Conservation (phyloP, 2,113 vertebrate genomes). For the Myrmophylax atrothorax region DNA sequence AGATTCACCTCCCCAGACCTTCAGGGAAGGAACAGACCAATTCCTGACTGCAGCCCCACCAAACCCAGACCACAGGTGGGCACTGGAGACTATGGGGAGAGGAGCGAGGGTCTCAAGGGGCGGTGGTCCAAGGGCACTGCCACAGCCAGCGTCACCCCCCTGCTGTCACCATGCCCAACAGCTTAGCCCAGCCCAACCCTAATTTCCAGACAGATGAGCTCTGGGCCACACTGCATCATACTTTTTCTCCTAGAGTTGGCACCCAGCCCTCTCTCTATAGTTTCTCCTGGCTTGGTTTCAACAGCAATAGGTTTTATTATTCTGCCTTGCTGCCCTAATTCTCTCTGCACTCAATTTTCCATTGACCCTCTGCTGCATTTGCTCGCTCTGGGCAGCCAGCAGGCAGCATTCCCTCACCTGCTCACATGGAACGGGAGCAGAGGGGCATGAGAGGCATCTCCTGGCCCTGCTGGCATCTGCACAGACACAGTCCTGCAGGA, state of each 20-base stretch:
- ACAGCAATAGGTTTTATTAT: conserved; percentile 57
- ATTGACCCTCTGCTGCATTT: neutral
- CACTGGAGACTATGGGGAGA: neutral
- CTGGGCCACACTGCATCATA: neutral
- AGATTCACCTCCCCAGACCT: neutral
- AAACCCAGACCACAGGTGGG: neutral
- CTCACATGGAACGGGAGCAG: fast-evolving
- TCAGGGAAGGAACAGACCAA: neutral
- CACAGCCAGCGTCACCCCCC: neutral
- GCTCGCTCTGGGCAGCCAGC: neutral
- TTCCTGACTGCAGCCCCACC: neutral
- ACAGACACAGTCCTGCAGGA: fast-evolving
- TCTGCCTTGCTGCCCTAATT: conserved; percentile 55
- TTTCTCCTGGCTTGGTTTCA: conserved; percentile 42
- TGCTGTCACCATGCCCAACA: neutral
- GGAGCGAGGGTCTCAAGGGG: neutral
- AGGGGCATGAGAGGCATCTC: neutral
- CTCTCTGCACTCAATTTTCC: conserved; percentile 49
- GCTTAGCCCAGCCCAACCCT: neutral
- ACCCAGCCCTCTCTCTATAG: conserved; percentile 27
- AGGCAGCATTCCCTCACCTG: neutral
- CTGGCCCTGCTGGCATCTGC: neutral
- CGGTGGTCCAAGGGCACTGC: neutral
- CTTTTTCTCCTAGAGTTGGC: neutral
- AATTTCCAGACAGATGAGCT: neutral